Percentiles rank a stretch among this genome's conserved stretches.
phyloP scores from a whole-genome alignment of 1,140 invertebrate genomes.

The Dendroctonus valens region DNA sequence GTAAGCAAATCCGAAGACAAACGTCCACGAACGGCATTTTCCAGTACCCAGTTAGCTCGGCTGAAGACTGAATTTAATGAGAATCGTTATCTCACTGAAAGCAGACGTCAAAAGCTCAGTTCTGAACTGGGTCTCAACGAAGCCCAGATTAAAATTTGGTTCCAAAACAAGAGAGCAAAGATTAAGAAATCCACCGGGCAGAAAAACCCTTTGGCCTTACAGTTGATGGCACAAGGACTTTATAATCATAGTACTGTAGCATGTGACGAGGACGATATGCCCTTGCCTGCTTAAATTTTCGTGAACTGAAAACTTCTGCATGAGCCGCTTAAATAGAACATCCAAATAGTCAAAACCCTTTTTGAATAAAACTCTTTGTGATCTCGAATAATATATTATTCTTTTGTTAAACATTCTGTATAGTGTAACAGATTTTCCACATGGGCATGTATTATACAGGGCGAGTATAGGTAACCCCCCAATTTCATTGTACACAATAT shows the following conservation, averaged over 20 bases:
- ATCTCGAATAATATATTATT: not conserved
- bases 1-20: conserved; percentile 75
- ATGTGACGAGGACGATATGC: conserved; percentile 69
- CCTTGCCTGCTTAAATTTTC: conserved; percentile 29
- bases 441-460: no score
- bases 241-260: conserved; percentile 86
- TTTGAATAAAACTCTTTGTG: not conserved
- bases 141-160: conserved; percentile 95
- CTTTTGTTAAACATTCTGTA: no score
- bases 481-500: no score
- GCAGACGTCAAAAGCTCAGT: conserved; percentile 81
- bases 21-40: conserved; percentile 95
- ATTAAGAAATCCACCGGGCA: conserved; percentile 86
- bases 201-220: conserved; percentile 80
- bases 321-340: no score
- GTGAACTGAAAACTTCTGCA: not conserved
- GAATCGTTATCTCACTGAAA: conserved; percentile 89
- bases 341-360: no score
- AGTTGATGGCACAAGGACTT: conserved; percentile 87
- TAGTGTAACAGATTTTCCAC: no score
- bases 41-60: conserved; percentile 87
- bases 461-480: no score
- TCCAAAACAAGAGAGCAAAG: conserved; percentile 94
- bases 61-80: conserved; percentile 90
- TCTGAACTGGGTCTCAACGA: conserved; percentile 86